Evolutionary conservation across 2,113 vertebrate genomes (phyloP).

Genomic region (Agelaius phoeniceus): DNA sequence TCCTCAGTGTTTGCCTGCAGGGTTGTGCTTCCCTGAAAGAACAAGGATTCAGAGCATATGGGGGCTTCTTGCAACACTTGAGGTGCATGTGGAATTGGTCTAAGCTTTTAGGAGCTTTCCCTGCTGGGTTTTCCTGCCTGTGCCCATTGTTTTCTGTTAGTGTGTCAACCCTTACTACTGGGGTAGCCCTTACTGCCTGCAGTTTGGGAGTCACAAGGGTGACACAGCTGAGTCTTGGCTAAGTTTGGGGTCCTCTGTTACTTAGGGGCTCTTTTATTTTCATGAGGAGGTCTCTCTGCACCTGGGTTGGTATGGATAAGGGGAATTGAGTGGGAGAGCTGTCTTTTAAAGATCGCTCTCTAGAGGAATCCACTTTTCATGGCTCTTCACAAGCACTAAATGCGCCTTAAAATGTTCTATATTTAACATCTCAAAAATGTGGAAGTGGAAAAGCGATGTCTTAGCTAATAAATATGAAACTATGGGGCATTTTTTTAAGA

Average conservation of each 20-base stretch:
- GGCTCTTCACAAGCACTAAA: not conserved
- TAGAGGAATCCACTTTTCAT: not conserved
- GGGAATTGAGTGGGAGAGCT: not conserved
- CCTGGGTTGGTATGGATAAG: not conserved
- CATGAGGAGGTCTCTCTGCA: not conserved
- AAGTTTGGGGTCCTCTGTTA: not conserved
- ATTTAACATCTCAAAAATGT: not conserved
- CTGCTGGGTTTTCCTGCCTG: not conserved
- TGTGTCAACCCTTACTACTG: not conserved
- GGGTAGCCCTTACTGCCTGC: not conserved
- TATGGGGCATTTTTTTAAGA: not conserved
- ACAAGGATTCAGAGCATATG: rapidly evolving
- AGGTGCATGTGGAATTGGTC: rapidly evolving
- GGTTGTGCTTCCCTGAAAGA: not conserved
- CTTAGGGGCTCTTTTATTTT: not conserved
- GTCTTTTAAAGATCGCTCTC: not conserved
- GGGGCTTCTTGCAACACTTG: not conserved
- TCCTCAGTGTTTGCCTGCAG: not conserved
- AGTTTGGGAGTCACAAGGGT: not conserved
- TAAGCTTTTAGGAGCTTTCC: not conserved
- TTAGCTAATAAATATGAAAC: constrained; percentile 33
- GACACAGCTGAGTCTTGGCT: not conserved
- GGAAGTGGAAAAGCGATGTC: not conserved
- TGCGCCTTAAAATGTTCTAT: not conserved
- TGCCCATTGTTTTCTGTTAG: not conserved